A percentile compares a stretch with the other conserved stretches of the same genome.
These are phyloP conservation scores for Exocentrus adspersus DNA, from an alignment of 2,888 invertebrate genomes.

Conservation along the genomic window DNA sequence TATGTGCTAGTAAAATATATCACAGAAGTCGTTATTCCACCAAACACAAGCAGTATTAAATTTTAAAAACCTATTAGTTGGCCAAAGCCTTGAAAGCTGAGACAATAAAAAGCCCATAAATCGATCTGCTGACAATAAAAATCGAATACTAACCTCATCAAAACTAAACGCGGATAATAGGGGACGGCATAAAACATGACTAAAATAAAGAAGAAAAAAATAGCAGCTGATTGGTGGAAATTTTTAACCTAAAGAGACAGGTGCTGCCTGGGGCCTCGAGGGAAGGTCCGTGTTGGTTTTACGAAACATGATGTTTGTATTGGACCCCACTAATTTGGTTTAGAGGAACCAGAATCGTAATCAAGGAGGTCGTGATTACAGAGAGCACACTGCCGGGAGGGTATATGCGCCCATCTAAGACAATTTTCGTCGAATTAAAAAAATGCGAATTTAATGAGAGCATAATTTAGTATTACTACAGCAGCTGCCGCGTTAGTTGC, in stretches of 20 bases:
- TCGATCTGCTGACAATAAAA: constrained; percentile 28
- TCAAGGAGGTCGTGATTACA: constrained; percentile 56
- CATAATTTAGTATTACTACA: not conserved
- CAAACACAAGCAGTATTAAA: constrained; percentile 11
- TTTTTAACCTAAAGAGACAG: constrained; percentile 53
- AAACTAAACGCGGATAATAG: constrained; percentile 26
- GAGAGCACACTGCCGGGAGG: constrained; percentile 44
- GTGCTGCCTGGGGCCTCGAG: constrained; percentile 50
- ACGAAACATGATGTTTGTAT: constrained; percentile 58
- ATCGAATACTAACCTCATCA: constrained; percentile 14
- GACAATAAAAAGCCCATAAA: constrained; percentile 32
- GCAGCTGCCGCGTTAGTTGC: too few species aligned
- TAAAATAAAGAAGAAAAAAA: constrained; percentile 43
- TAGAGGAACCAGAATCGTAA: constrained; percentile 49
- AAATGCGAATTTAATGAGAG: constrained; percentile 15
- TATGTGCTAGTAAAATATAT: constrained; percentile 4
- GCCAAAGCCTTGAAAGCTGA: constrained; percentile 10
- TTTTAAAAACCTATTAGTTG: constrained; percentile 16
- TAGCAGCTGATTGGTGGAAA: constrained; percentile 57
- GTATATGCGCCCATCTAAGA: constrained; percentile 28
- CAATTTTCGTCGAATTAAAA: constrained; percentile 30
- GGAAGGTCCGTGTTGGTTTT: constrained; percentile 56
- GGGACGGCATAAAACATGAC: constrained; percentile 22
- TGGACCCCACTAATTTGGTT: constrained; percentile 56
- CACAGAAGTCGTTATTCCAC: constrained; percentile 1